phyloP scores from a whole-genome alignment of 2,797 vertebrate species.

The Rhabdomys pumilio region DNA sequence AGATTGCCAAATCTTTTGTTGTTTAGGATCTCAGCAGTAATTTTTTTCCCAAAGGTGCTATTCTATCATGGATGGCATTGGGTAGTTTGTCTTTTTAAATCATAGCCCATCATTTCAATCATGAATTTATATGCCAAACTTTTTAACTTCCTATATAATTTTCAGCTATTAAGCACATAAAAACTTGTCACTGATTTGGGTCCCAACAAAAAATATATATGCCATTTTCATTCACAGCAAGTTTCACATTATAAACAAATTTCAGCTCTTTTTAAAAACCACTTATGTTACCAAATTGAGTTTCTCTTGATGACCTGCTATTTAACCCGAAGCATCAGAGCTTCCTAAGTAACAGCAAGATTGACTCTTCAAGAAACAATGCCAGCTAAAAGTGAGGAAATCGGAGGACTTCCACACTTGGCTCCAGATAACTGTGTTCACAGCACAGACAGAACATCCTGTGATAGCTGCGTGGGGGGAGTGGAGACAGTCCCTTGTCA shows the following conservation, averaged over 20 bases:
- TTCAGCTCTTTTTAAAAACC: conserved; percentile 46
- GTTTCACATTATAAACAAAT: conserved; percentile 60
- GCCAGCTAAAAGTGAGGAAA: conserved; percentile 26
- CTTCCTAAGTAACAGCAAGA: neutral
- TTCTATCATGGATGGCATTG: conserved; percentile 59
- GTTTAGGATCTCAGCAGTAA: conserved; percentile 69
- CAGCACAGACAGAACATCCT: conserved; percentile 42
- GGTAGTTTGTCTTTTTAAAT: conserved; percentile 76
- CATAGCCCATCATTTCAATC: conserved; percentile 74
- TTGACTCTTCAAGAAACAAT: conserved; percentile 34
- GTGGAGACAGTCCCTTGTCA: conserved; percentile 48
- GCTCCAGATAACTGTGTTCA: conserved; percentile 54
- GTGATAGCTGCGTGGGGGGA: neutral
- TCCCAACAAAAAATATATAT: conserved; percentile 48
- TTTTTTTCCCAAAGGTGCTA: conserved; percentile 64
- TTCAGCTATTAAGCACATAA: conserved; percentile 62
- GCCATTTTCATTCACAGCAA: conserved; percentile 47
- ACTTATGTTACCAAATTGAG: conserved; percentile 57
- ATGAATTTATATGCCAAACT: conserved; percentile 68
- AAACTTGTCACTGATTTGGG: conserved; percentile 15
- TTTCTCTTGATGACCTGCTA: conserved; percentile 53
- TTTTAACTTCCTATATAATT: conserved; percentile 70
- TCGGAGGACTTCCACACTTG: conserved; percentile 8
- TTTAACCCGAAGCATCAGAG: conserved; percentile 62
- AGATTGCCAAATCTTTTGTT: conserved; percentile 75